Percentiles rank a stretch among this genome's conserved stretches.
Evolutionary conservation across 1,140 invertebrate species (phyloP).

Genomic region (Pseudomyrmex cubaensis): DNA sequence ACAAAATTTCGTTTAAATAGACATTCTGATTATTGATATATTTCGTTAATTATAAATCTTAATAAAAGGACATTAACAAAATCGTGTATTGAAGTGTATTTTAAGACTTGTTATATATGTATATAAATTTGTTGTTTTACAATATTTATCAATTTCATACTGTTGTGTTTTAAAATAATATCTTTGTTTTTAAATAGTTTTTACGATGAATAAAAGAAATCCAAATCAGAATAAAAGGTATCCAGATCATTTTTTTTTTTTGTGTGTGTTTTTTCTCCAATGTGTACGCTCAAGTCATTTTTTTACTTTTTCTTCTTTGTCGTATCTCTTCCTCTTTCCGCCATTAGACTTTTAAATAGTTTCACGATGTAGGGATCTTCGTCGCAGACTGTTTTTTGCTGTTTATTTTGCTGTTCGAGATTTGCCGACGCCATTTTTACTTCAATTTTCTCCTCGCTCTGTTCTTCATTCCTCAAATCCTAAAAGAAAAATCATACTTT

Average conservation of each 20-base stretch:
- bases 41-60: too few relatives aligned
- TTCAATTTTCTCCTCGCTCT: background rate
- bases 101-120: too few relatives aligned
- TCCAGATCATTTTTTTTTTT: too few relatives aligned
- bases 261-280: too few relatives aligned
- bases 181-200: background rate
- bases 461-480: background rate
- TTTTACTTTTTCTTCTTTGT: background rate
- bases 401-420: background rate
- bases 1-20: too few relatives aligned
- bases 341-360: constrained; percentile 42
- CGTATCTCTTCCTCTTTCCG: background rate
- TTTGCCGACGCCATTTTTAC: background rate
- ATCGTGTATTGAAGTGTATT: too few relatives aligned
- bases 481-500: background rate
- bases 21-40: too few relatives aligned
- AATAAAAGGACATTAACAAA: too few relatives aligned
- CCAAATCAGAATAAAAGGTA: too few relatives aligned
- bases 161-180: background rate
- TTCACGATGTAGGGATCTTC: constrained; percentile 21
- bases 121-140: too few relatives aligned
- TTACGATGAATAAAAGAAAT: background rate
- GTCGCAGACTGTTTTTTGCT: background rate
- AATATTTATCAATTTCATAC: too few relatives aligned
- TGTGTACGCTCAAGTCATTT: too few relatives aligned